Conservation (phyloP, 2,113 vertebrate species). For the Gavia stellata region DNA sequence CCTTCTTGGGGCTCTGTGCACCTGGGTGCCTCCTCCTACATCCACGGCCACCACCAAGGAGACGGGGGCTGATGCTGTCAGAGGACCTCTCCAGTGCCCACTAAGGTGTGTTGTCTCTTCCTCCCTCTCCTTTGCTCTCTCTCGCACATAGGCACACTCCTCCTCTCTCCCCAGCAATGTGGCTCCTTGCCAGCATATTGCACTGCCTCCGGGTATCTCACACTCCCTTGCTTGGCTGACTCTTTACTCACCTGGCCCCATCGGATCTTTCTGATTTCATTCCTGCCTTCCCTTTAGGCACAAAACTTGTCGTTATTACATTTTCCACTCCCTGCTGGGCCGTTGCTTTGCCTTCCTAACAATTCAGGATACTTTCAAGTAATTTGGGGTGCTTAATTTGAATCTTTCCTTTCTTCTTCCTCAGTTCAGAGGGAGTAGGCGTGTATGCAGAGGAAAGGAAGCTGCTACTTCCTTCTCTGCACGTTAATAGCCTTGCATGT, state of each 20-base stretch:
- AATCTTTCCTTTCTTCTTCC: neutral
- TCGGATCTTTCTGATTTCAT: slow-evolving; percentile 34
- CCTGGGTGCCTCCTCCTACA: neutral
- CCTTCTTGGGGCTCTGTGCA: neutral
- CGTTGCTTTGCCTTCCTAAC: slow-evolving; percentile 11
- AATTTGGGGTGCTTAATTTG: slow-evolving; percentile 9
- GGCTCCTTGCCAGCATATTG: slow-evolving; percentile 21
- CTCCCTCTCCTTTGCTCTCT: neutral
- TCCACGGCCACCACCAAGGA: neutral
- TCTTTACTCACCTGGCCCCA: slow-evolving; percentile 54
- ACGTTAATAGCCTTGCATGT: neutral
- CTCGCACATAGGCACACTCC: neutral
- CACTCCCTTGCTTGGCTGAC: slow-evolving; percentile 44
- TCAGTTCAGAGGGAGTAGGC: neutral
- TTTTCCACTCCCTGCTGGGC: slow-evolving; percentile 15
- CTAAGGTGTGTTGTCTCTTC: neutral
- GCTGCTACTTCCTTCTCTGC: neutral
- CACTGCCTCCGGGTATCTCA: slow-evolving; percentile 11
- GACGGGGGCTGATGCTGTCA: neutral
- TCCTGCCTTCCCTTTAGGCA: slow-evolving; percentile 46
- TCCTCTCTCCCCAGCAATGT: neutral
- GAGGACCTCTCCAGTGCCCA: neutral
- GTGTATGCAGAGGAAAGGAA: neutral
- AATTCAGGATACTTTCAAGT: neutral
- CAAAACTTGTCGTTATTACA: slow-evolving; percentile 34